phyloP scores from a whole-genome alignment of 2,888 invertebrate genomes.

The Phengaris arion region DNA sequence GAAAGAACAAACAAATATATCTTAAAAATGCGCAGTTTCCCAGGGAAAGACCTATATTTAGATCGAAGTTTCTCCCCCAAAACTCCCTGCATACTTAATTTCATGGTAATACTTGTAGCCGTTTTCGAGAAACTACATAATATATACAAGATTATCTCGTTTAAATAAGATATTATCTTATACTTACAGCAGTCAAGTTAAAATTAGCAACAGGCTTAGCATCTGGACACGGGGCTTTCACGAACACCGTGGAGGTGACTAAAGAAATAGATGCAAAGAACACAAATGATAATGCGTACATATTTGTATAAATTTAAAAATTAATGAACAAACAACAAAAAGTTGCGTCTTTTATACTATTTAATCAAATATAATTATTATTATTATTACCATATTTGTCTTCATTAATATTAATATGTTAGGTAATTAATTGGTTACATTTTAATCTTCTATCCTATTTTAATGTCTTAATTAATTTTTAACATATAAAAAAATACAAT shows the following conservation, averaged over 20 bases:
- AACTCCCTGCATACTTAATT: too few relatives aligned
- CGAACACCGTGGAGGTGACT: conserved; percentile 11
- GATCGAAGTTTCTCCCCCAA: too few relatives aligned
- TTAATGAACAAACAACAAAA: background rate
- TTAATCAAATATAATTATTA: background rate
- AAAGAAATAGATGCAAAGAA: conserved; percentile 5
- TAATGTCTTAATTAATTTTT: too few relatives aligned
- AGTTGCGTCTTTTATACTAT: background rate
- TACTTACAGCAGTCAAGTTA: conserved; percentile 30
- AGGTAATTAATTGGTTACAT: background rate
- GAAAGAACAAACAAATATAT: too few relatives aligned
- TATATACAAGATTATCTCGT: too few relatives aligned
- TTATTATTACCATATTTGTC: background rate
- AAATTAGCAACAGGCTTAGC: conserved; percentile 29
- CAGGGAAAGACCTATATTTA: too few relatives aligned
- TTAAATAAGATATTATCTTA: too few relatives aligned
- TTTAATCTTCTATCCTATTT: too few relatives aligned
- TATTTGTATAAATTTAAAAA: background rate
- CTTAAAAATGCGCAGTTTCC: too few relatives aligned
- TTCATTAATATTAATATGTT: background rate
- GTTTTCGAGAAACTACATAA: too few relatives aligned
- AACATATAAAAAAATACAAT: too few relatives aligned
- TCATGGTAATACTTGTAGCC: too few relatives aligned
- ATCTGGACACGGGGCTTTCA: conserved; percentile 27
- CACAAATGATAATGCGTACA: background rate